These are phyloP conservation scores for Microcebus tavaratra DNA, from an alignment of 2,113 vertebrate species.

Conservation along the genomic window DNA sequence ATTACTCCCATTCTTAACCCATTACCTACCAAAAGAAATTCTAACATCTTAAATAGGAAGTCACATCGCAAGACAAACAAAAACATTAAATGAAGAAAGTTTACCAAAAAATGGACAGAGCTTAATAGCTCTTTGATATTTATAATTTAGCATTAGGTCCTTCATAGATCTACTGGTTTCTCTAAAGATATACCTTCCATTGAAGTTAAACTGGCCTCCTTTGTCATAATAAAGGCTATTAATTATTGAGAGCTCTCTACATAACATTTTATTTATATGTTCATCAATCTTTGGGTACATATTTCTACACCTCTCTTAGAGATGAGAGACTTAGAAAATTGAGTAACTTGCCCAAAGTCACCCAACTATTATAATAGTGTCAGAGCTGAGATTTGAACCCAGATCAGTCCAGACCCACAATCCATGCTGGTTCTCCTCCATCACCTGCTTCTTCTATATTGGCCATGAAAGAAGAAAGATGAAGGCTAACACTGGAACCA, in stretches of 20 bases:
- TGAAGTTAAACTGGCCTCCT: not conserved
- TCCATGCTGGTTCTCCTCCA: not conserved
- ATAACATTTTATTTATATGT: not conserved
- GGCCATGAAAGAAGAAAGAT: not conserved
- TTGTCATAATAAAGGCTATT: not conserved
- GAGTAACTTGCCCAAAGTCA: not conserved
- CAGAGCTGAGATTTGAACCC: not conserved
- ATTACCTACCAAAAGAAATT: not conserved
- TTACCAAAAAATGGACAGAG: not conserved
- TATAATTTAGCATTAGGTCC: not conserved
- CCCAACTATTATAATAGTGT: not conserved
- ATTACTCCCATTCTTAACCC: not conserved
- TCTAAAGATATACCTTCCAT: not conserved
- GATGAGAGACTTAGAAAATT: not conserved
- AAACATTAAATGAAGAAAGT: not conserved
- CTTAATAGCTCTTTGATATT: not conserved
- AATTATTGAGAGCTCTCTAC: not conserved
- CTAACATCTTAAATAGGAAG: not conserved
- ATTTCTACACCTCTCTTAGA: not conserved
- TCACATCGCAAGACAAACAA: not conserved
- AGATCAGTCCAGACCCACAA: not conserved
- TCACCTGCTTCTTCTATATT: not conserved
- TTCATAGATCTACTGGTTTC: not conserved
- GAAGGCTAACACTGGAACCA: not conserved
- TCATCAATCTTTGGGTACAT: not conserved